phyloP scores from a whole-genome alignment of 1,140 invertebrate species.

The Bombus breviceps region DNA sequence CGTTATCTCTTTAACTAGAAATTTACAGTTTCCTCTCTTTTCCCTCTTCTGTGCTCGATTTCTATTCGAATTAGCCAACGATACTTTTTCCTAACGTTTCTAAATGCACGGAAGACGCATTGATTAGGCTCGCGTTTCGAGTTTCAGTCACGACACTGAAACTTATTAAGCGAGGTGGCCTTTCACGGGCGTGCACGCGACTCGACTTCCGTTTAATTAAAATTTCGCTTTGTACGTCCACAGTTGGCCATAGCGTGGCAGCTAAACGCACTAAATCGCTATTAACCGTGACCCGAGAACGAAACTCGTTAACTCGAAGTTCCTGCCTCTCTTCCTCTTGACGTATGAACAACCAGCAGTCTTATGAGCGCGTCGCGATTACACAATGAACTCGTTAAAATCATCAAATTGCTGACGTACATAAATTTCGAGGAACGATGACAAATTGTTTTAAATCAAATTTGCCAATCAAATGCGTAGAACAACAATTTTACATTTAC shows the following conservation, averaged over 20 bases:
- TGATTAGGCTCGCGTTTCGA: constrained; percentile 18
- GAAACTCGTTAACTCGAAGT: constrained; percentile 44
- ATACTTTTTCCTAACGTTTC: not conserved
- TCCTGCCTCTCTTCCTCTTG: not conserved
- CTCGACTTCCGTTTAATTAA: constrained; percentile 51
- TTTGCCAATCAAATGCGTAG: too few species aligned
- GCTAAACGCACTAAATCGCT: constrained; percentile 39
- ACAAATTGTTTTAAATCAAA: too few species aligned
- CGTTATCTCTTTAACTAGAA: not conserved
- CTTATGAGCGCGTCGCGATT: not conserved
- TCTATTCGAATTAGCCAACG: not conserved
- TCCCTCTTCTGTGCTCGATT: not conserved
- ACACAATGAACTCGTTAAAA: too few species aligned
- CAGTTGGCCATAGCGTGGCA: constrained; percentile 7
- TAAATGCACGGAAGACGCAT: constrained; percentile 4
- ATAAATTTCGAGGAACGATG: too few species aligned
- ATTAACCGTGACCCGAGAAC: constrained; percentile 24
- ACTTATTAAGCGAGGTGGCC: constrained; percentile 37
- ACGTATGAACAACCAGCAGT: not conserved
- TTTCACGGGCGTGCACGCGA: not conserved
- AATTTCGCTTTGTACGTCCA: constrained; percentile 35
- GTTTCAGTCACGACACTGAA: not conserved
- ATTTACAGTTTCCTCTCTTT: not conserved
- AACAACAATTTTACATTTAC: too few species aligned
- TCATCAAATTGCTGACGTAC: not conserved